Conservation (phyloP, 1,140 invertebrate species). For the Musca domestica region DNA sequence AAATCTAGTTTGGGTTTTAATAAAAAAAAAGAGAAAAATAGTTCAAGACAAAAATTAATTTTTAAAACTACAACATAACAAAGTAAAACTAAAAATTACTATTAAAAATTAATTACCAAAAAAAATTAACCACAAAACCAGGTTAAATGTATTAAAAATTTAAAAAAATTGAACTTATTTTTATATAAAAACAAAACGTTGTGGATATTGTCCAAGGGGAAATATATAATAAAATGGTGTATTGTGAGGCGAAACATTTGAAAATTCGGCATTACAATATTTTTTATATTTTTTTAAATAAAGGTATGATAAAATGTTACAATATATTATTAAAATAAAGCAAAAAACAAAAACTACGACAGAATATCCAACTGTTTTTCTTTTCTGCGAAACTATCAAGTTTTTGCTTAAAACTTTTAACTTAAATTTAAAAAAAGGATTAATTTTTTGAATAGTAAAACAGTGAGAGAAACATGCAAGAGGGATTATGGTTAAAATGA, state of each 20-base stretch:
- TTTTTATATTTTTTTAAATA: constrained; percentile 24
- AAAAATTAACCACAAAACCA: constrained; percentile 21
- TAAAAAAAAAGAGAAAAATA: constrained; percentile 11
- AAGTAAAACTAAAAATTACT: constrained; percentile 19
- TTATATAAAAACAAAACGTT: not conserved
- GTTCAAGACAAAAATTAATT: constrained; percentile 15
- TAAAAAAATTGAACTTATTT: not conserved
- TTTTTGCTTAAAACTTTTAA: not conserved
- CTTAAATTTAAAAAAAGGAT: constrained; percentile 5
- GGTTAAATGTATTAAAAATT: constrained; percentile 18
- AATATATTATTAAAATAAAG: not conserved
- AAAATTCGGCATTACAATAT: constrained; percentile 54
- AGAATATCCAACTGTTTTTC: not conserved
- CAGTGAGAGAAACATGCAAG: constrained; percentile 54
- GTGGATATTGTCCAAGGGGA: not conserved
- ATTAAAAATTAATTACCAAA: constrained; percentile 18
- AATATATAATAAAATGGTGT: constrained; percentile 25
- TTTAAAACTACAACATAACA: constrained; percentile 19
- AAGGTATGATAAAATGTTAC: constrained; percentile 15
- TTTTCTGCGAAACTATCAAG: too few relatives aligned
- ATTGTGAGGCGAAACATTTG: constrained; percentile 55
- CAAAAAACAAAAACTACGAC: constrained; percentile 14
- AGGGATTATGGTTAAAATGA: not conserved
- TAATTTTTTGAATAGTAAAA: constrained; percentile 27
- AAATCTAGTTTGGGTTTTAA: constrained; percentile 21